phyloP scores from a whole-genome alignment of 2,888 invertebrate genomes.

The Sphecodes monilicornis region DNA sequence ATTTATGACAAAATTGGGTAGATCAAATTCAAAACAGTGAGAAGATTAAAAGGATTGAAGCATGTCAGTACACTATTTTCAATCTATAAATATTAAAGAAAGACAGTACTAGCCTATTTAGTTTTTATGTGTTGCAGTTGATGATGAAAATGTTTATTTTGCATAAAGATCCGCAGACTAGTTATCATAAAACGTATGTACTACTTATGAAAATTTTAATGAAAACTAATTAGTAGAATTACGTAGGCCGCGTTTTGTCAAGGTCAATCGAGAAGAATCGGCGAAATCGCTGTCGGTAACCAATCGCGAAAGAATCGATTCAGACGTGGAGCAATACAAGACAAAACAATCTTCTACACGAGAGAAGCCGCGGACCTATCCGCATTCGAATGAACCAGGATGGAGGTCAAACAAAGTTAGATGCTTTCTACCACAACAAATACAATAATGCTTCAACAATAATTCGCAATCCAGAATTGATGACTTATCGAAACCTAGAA shows the following conservation, averaged over 20 bases:
- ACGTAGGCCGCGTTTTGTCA: constrained; percentile 58
- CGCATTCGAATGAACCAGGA: constrained; percentile 17
- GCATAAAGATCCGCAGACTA: too few species aligned
- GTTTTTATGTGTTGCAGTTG: too few species aligned
- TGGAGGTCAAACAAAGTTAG: constrained; percentile 54
- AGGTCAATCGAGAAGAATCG: constrained; percentile 52
- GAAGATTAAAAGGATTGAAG: too few species aligned
- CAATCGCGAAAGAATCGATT: constrained; percentile 17
- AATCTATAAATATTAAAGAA: too few species aligned
- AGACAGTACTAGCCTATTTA: too few species aligned
- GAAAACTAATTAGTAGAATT: constrained; percentile 3
- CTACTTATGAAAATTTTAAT: too few species aligned
- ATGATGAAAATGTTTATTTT: too few species aligned
- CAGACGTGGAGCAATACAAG: constrained; percentile 36
- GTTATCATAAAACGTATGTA: too few species aligned
- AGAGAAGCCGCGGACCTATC: constrained; percentile 23
- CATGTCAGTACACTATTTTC: too few species aligned
- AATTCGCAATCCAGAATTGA: neutral
- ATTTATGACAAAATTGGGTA: too few species aligned
- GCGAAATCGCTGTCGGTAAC: constrained; percentile 36
- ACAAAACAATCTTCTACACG: constrained; percentile 14
- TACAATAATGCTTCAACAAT: neutral
- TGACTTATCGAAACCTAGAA: too few species aligned
- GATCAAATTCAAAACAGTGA: too few species aligned
- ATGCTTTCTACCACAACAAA: constrained; percentile 9